Percentiles rank a stretch among this genome's conserved stretches.
phyloP scores from a whole-genome alignment of 2,888 invertebrate genomes.

The Acleris holmiana region DNA sequence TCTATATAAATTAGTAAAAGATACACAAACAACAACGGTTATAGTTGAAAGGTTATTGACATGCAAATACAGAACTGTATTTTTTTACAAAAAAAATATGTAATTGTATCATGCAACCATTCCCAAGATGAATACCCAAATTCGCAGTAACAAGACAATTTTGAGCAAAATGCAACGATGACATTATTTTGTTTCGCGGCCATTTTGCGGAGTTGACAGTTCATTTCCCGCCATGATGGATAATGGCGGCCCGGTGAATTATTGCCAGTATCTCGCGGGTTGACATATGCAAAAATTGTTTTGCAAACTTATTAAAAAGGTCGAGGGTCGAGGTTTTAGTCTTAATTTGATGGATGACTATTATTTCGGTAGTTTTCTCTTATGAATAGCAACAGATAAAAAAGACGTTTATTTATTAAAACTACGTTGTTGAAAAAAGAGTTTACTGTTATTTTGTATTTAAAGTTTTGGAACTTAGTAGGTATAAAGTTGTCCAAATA shows the following conservation, averaged over 20 bases:
- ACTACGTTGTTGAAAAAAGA: too few species aligned
- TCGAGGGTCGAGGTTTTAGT: constrained; percentile 50
- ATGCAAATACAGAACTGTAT: too few species aligned
- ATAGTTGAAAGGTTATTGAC: too few species aligned
- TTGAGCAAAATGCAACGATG: constrained; percentile 41
- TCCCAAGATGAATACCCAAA: constrained; percentile 32
- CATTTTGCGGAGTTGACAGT: constrained; percentile 74
- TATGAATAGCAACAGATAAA: constrained; percentile 8
- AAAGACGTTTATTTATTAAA: too few species aligned
- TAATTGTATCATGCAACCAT: constrained; percentile 2
- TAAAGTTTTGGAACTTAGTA: too few species aligned
- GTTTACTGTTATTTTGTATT: too few species aligned
- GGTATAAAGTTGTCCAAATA: too few species aligned
- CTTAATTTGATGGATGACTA: constrained; percentile 47
- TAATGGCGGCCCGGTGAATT: constrained; percentile 69
- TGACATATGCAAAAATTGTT: constrained; percentile 84
- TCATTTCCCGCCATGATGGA: constrained; percentile 81
- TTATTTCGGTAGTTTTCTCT: constrained; percentile 19
- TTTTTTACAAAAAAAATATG: too few species aligned
- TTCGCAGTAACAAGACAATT: constrained; percentile 32
- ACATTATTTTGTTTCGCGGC: constrained; percentile 65
- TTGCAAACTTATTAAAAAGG: constrained; percentile 77
- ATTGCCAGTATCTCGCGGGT: constrained; percentile 68
- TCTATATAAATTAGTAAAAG: too few species aligned
- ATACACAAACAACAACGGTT: too few species aligned